phyloP scores from a whole-genome alignment of 2,888 invertebrate species.

The Trachelus stipa region DNA sequence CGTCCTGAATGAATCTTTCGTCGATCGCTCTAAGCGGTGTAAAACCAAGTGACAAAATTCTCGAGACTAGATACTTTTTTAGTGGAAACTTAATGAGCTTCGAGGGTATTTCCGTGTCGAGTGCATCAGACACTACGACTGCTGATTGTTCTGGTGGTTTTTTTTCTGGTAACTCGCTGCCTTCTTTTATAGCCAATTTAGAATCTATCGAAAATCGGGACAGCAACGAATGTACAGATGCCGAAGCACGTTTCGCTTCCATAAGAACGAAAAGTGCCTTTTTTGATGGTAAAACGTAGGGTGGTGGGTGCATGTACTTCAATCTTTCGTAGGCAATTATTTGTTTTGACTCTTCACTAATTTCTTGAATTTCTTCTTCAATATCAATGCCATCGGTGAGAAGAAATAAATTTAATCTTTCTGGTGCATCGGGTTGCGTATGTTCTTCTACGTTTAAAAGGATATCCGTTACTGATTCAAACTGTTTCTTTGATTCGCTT shows the following conservation, averaged over 20 bases:
- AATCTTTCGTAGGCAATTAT: conserved; percentile 47
- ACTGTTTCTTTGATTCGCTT: conserved; percentile 14
- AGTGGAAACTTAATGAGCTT: conserved; percentile 57
- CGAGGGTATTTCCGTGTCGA: conserved; percentile 20
- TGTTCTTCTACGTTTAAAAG: conserved; percentile 39
- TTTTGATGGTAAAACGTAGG: conserved; percentile 53
- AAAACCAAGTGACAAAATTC: conserved; percentile 47
- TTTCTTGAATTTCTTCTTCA: conserved; percentile 30
- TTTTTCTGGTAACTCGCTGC: conserved; percentile 29
- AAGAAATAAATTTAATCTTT: conserved; percentile 52
- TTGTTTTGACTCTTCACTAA: conserved; percentile 30
- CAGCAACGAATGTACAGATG: conserved; percentile 56
- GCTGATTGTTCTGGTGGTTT: conserved; percentile 21
- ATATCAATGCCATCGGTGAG: conserved; percentile 53
- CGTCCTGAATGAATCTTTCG: conserved; percentile 49
- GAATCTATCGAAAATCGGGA: conserved; percentile 62
- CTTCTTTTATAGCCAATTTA: conserved; percentile 50
- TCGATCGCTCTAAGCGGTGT: conserved; percentile 59
- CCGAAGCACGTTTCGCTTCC: conserved; percentile 56
- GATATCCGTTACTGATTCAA: conserved; percentile 35
- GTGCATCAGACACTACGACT: conserved; percentile 23
- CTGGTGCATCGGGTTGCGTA: conserved; percentile 50
- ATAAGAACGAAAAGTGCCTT: conserved; percentile 49
- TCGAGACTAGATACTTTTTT: conserved; percentile 53
- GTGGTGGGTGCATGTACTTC: conserved; percentile 55